phyloP scores from a whole-genome alignment of 2,888 invertebrate species.

The Drosophila antonietae region DNA sequence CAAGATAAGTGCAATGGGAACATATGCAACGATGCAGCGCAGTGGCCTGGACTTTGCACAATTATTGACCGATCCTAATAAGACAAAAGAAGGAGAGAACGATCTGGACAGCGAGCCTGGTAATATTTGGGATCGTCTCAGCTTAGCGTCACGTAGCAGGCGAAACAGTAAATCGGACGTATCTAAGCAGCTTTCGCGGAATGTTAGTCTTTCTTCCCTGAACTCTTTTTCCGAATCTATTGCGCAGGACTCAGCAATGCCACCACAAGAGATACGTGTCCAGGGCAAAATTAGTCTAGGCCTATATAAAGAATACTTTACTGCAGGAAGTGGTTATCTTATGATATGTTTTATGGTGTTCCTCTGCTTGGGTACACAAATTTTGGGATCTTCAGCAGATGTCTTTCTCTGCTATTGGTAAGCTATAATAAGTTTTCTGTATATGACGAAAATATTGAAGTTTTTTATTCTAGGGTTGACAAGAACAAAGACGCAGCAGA shows the following conservation, averaged over 20 bases:
- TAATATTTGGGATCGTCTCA: constrained; percentile 46
- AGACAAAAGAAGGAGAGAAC: constrained; percentile 70
- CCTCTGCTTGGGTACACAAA: constrained; percentile 89
- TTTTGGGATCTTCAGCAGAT: constrained; percentile 90
- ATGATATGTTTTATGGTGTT: constrained; percentile 86
- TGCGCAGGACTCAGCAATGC: constrained; percentile 84
- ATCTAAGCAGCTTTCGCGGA: constrained; percentile 72
- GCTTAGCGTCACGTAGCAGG: constrained; percentile 62
- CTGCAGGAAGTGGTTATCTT: constrained; percentile 88
- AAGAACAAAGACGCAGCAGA: constrained; percentile 57
- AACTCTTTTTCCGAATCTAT: constrained; percentile 84
- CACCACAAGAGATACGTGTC: constrained; percentile 86
- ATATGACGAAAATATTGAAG: accelerated
- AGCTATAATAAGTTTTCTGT: constrained; percentile 14
- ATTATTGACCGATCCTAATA: constrained; percentile 87
- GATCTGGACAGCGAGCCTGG: constrained; percentile 70
- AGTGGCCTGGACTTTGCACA: constrained; percentile 92
- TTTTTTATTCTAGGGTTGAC: constrained; percentile 59
- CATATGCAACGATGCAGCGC: constrained; percentile 89
- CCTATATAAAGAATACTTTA: constrained; percentile 89
- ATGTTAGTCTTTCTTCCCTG: constrained; percentile 83
- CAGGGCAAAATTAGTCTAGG: constrained; percentile 87
- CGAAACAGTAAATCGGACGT: constrained; percentile 62
- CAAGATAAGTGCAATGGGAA: constrained; percentile 86
- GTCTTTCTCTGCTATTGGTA: constrained; percentile 91